Percentiles rank a stretch among this genome's conserved stretches.
phyloP scores from a whole-genome alignment of 2,888 invertebrate genomes.

The Acleris cristana region DNA sequence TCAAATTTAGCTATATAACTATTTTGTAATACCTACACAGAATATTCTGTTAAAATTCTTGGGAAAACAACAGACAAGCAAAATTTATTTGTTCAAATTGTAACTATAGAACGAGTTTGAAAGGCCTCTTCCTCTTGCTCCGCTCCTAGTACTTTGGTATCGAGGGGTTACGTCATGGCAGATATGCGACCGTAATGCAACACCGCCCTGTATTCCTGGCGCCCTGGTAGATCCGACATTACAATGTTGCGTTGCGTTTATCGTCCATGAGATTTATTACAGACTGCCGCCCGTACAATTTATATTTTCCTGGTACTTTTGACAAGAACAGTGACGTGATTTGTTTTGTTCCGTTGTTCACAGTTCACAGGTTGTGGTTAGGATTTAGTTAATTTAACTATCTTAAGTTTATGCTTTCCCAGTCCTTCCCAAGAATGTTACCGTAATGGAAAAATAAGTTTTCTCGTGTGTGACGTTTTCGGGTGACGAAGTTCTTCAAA shows the following conservation, averaged over 20 bases:
- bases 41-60: background rate
- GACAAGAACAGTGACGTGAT: conserved; percentile 16
- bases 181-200: conserved; percentile 4
- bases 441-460: no score
- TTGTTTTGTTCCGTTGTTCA: no score
- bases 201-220: conserved; percentile 3
- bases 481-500: background rate
- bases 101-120: background rate
- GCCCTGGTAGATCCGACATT: conserved; percentile 26
- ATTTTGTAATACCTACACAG: background rate
- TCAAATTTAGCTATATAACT: background rate
- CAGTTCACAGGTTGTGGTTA: no score
- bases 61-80: background rate
- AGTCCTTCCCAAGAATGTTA: no score
- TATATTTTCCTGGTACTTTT: conserved; percentile 10
- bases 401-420: no score
- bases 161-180: conserved; percentile 31
- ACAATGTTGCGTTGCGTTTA: conserved; percentile 24
- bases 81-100: no score
- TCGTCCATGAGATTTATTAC: background rate
- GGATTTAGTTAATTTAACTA: no score
- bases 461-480: background rate
- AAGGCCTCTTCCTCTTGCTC: conserved; percentile 3
- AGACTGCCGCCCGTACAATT: background rate
- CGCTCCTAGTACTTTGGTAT: conserved; percentile 27